These are phyloP conservation scores for Pogonus chalceus DNA, from an alignment of 1,140 invertebrate species.

Conservation along the genomic window DNA sequence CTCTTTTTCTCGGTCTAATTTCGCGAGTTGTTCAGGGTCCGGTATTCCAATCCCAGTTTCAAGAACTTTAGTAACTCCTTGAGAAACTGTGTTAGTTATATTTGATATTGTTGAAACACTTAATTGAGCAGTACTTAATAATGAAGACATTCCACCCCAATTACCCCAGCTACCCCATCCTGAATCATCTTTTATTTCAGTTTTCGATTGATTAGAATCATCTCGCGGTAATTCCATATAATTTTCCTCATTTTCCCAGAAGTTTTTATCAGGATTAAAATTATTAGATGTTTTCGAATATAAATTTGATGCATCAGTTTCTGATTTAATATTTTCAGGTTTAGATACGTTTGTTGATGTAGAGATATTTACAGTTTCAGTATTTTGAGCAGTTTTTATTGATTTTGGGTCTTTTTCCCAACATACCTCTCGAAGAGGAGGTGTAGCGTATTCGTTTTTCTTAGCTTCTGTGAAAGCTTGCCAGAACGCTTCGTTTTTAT, in stretches of 20 bases:
- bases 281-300: slow-evolving; percentile 3
- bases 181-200: slow-evolving; percentile 14
- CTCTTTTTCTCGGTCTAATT: slow-evolving; percentile 25
- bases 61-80: slow-evolving; percentile 61
- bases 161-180: slow-evolving; percentile 41
- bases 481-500: not conserved
- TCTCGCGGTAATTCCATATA: slow-evolving; percentile 18
- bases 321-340: no score
- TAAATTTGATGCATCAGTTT: not conserved
- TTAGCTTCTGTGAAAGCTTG: not conserved
- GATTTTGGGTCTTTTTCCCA: slow-evolving; percentile 14
- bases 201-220: not conserved
- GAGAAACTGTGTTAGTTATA: slow-evolving; percentile 62
- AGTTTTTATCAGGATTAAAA: slow-evolving; percentile 22
- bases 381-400: not conserved
- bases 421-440: slow-evolving; percentile 16
- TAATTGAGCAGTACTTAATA: slow-evolving; percentile 60
- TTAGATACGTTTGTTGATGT: no score
- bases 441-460: slow-evolving; percentile 18
- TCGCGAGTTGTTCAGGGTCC: slow-evolving; percentile 61
- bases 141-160: slow-evolving; percentile 62
- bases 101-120: slow-evolving; percentile 62
- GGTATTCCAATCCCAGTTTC: slow-evolving; percentile 67
- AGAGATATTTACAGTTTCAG: no score
- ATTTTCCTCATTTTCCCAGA: slow-evolving; percentile 28